Conservation (phyloP, 53 echinoderm and acorn worm genomes). For the Echinometra lucunter region DNA sequence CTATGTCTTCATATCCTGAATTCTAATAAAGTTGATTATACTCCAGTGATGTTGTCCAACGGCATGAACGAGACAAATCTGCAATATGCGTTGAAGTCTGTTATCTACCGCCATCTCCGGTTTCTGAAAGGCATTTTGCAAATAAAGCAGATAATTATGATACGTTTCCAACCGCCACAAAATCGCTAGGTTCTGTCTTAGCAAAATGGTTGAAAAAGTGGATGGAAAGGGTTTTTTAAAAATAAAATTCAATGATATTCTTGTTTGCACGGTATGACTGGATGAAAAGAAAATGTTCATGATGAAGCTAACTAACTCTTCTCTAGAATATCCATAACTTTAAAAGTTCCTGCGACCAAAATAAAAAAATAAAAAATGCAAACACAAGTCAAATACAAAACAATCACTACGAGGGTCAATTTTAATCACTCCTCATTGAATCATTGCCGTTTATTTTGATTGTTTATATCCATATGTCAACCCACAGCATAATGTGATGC, state of each 20-base stretch:
- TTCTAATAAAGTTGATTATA: no score
- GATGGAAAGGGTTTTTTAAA: neutral
- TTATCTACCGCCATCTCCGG: slow-evolving; percentile 16
- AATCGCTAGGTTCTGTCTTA: neutral
- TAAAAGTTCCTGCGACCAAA: no score
- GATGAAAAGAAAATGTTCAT: neutral
- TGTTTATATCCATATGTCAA: no score
- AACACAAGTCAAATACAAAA: no score
- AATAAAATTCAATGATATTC: neutral
- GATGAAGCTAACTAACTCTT: neutral
- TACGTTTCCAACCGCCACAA: neutral
- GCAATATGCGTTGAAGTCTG: neutral
- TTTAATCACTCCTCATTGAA: neutral
- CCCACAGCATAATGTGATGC: no score
- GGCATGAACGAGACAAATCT: neutral
- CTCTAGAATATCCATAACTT: no score
- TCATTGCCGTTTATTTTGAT: neutral
- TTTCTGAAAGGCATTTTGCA: neutral
- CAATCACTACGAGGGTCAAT: neutral
- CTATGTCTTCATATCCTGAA: no score
- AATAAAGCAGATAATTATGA: neutral
- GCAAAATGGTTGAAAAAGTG: neutral
- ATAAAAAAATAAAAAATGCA: no score
- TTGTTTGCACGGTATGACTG: neutral
- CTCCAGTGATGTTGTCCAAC: no score